Evolutionary conservation across 2,888 invertebrate species (phyloP).

Genomic region (Rotaria sp.): DNA sequence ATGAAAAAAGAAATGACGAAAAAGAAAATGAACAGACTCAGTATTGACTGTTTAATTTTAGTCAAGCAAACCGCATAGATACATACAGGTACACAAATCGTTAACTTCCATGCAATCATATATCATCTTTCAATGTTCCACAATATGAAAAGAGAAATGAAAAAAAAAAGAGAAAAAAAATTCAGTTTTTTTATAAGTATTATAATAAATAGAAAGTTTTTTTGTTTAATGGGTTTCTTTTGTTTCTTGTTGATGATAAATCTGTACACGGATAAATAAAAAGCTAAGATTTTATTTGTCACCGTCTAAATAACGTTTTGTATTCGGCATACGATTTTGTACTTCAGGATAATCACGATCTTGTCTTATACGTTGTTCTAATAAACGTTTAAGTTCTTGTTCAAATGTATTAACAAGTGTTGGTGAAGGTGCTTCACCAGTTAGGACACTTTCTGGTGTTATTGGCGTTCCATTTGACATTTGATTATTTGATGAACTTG

Average conservation of each 20-base stretch:
- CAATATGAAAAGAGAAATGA: neutral
- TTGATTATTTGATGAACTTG: constrained; percentile 66
- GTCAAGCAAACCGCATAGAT: neutral
- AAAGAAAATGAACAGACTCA: neutral
- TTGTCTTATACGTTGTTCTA: constrained; percentile 13
- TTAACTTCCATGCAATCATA: neutral
- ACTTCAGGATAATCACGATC: constrained; percentile 24
- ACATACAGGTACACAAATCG: neutral
- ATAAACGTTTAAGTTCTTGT: constrained; percentile 22
- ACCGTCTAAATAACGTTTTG: constrained; percentile 26
- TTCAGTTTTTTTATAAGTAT: neutral
- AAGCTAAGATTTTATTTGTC: neutral
- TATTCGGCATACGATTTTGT: constrained; percentile 14
- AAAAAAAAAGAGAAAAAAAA: neutral
- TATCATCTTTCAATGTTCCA: neutral
- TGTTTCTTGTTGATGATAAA: neutral
- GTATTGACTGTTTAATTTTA: neutral
- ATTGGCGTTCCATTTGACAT: neutral
- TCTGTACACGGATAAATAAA: neutral
- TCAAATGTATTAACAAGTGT: neutral
- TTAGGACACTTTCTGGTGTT: neutral
- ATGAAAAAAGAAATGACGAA: neutral
- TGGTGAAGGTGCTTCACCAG: neutral
- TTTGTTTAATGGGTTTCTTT: neutral
- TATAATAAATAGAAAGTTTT: neutral